Conservation (phyloP, 2,797 vertebrate species). For the Ficedula albicollis region DNA sequence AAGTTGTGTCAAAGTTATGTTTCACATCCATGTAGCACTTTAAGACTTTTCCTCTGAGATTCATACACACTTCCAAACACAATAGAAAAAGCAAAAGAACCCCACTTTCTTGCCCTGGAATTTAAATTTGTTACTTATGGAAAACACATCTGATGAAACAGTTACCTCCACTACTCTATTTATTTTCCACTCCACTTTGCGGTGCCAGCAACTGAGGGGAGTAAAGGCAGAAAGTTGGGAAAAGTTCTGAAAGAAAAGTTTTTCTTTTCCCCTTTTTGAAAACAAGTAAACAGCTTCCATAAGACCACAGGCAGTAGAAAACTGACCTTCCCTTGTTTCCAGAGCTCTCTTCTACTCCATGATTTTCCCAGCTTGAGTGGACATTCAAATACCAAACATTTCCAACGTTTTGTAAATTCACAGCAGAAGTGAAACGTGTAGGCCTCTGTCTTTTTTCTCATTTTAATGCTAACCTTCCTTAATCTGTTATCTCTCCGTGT, state of each 20-base stretch:
- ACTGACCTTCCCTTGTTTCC: not conserved
- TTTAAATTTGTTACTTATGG: not conserved
- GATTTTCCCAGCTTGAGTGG: not conserved
- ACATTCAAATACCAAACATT: not conserved
- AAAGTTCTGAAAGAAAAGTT: not conserved
- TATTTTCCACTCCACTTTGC: not conserved
- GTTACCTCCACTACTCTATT: not conserved
- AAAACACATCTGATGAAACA: not conserved
- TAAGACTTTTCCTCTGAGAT: not conserved
- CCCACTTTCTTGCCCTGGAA: not conserved
- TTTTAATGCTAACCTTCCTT: not conserved
- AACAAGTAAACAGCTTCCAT: not conserved
- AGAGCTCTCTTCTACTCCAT: not conserved
- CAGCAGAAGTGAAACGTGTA: not conserved
- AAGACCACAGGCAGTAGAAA: not conserved
- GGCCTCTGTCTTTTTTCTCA: not conserved
- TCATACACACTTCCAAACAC: not conserved
- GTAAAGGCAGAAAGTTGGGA: not conserved
- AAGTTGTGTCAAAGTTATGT: not conserved
- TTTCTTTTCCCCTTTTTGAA: not conserved
- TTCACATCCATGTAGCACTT: not conserved
- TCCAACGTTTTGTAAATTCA: not conserved
- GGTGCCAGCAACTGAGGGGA: not conserved
- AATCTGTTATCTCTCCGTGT: not conserved
- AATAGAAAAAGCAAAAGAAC: not conserved